Percentiles rank a stretch among this genome's conserved stretches.
These are phyloP conservation scores for Pissodes strobi DNA, from an alignment of 1,140 invertebrate genomes.

Conservation along the genomic window DNA sequence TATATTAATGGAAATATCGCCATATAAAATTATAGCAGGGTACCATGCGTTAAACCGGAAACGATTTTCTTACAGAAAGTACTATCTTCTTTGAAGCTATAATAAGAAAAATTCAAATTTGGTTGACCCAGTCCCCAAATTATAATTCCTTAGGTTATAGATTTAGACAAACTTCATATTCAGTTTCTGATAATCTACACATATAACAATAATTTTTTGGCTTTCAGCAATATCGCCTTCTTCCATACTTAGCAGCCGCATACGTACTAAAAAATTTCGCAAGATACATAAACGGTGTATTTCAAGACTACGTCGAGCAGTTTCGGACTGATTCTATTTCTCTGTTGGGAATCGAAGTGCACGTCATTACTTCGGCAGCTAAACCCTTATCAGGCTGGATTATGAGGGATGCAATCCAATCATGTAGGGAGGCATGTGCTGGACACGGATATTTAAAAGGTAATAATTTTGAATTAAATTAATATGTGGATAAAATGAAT, in stretches of 20 bases:
- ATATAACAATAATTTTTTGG: too few species aligned
- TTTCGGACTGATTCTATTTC: constrained; percentile 63
- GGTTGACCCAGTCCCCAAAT: too few species aligned
- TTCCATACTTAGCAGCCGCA: constrained; percentile 84
- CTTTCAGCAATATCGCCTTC: constrained; percentile 87
- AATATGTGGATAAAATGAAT: constrained; percentile 72
- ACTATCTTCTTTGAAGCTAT: too few species aligned
- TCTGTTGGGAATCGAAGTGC: constrained; percentile 76
- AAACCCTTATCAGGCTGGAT: constrained; percentile 89
- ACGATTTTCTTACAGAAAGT: too few species aligned
- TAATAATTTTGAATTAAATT: constrained; percentile 61
- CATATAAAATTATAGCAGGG: too few species aligned
- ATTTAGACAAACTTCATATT: too few species aligned
- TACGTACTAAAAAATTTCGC: constrained; percentile 79
- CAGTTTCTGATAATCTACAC: too few species aligned
- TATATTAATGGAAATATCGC: too few species aligned
- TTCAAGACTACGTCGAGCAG: constrained; percentile 46
- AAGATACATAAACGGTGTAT: constrained; percentile 52
- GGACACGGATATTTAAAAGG: constrained; percentile 82
- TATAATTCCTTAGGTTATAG: too few species aligned
- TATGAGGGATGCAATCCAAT: constrained; percentile 83
- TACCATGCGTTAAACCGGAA: too few species aligned
- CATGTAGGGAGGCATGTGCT: constrained; percentile 90
- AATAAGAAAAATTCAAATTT: too few species aligned
- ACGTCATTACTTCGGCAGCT: constrained; percentile 84